Evolutionary conservation across 2,888 invertebrate genomes (phyloP), one percentile per base, ranked within the genome.

Genomic region (Orthosia cruda): DNA sequence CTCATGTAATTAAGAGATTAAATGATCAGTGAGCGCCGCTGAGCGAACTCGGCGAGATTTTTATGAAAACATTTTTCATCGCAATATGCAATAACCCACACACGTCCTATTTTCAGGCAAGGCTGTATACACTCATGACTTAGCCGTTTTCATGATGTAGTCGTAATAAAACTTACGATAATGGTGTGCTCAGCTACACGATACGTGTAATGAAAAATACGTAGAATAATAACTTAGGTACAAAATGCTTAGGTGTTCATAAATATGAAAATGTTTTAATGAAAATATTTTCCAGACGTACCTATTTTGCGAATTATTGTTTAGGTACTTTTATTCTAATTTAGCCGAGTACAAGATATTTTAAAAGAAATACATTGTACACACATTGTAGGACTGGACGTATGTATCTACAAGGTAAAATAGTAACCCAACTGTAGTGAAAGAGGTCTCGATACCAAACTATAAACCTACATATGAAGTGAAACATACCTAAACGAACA

Each of bases 1-100:
- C 93, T 94, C 94, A 94, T 94, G 94, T 95, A 95, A 95, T 95
- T 95, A 95, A 94, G 94, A 94, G 95, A 95, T 95, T 95, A 95
- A 95, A 94, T 94, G 93, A 94, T 95, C 94, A 93, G 90, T 86
- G 89, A 77, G 85, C 87, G 84, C 83, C 87, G 87, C 83, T 88
- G 85, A 89, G 90, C 89, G 90, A 89, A 89, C 85, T 87, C 88
- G 76, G 81, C 89, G 87, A 88, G 89, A 88, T 92, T 93, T 93
- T 93, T 91, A 90, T 92, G 88, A 91, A 91, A 91, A 90, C 87
- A 91, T 91, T 91, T 92, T 90, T 91, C 89, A 90, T 89, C 81
- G 81, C 85, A 87, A 86, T 87, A 78, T 89, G 89, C 89, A 91
- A 90, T 92, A 89, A 87, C 86, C 81, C 59, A 61, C 74, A 84